These are phyloP conservation scores for Cyrtorhinus lividipennis DNA, from an alignment of 1,140 invertebrate species.

Conservation along the genomic window DNA sequence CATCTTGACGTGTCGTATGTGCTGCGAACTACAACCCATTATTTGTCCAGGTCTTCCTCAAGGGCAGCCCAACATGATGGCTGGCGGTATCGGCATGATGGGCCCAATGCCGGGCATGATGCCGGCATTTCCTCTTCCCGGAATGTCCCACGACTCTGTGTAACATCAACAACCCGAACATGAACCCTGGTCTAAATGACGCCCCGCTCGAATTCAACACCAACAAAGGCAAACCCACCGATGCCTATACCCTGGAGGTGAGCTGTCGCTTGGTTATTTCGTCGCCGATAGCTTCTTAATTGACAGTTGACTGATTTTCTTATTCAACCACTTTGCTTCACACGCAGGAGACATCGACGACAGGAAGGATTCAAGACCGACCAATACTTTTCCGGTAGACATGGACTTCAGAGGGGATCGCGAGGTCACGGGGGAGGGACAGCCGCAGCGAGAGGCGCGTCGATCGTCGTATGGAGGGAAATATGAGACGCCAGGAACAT, in stretches of 20 bases:
- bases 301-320: no score
- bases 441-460: neutral
- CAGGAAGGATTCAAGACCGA: neutral
- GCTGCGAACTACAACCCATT: no score
- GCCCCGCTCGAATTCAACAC: constrained; percentile 49
- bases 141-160: neutral
- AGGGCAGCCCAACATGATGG: constrained; percentile 35
- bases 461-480: neutral
- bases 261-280: no score
- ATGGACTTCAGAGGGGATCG: neutral
- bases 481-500: neutral
- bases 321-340: no score
- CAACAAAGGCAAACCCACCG: constrained; percentile 47
- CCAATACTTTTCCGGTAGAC: no score
- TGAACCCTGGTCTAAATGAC: constrained; percentile 45
- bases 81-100: constrained; percentile 33
- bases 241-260: constrained; percentile 28
- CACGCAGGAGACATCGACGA: neutral
- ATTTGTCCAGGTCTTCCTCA: constrained; percentile 15
- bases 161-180: constrained; percentile 17
- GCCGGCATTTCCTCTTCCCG: constrained; percentile 31
- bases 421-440: neutral
- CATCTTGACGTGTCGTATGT: no score
- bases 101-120: constrained; percentile 27
- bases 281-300: no score